Conservation (phyloP, 2,888 invertebrate genomes). For the Idaea biselata region DNA sequence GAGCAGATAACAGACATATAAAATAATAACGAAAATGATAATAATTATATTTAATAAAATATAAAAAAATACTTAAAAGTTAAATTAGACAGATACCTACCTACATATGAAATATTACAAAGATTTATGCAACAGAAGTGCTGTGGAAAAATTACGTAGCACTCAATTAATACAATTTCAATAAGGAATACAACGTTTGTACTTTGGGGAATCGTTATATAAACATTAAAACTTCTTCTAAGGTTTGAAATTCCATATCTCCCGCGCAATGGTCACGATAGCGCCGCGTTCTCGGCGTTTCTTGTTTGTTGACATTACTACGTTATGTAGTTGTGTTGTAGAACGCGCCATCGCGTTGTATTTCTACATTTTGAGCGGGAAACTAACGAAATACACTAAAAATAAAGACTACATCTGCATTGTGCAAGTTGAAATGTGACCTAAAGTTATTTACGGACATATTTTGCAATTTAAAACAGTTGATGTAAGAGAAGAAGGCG, state of each 20-base stretch:
- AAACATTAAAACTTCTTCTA: not conserved
- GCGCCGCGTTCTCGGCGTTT: slow-evolving; percentile 37
- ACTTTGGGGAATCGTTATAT: not conserved
- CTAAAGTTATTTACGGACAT: slow-evolving; percentile 34
- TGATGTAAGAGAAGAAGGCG: slow-evolving; percentile 63
- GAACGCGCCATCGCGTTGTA: slow-evolving; percentile 62
- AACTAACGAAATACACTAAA: slow-evolving; percentile 43
- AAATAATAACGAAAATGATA: not conserved
- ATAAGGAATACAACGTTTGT: not conserved
- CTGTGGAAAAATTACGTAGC: too few species aligned
- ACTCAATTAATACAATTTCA: not conserved
- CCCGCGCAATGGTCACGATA: slow-evolving; percentile 39
- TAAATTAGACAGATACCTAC: too few species aligned
- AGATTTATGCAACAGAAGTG: too few species aligned
- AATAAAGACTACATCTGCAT: slow-evolving; percentile 38
- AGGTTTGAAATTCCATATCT: slow-evolving; percentile 22
- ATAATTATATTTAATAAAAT: not conserved
- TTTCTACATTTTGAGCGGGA: slow-evolving; percentile 47
- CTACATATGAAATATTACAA: too few species aligned
- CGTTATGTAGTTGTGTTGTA: slow-evolving; percentile 62
- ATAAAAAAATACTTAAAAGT: too few species aligned
- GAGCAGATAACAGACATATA: not conserved
- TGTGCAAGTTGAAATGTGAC: slow-evolving; percentile 43
- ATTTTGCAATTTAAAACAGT: slow-evolving; percentile 37
- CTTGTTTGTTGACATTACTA: slow-evolving; percentile 67